Evolutionary conservation across 1,140 invertebrate species (phyloP), one percentile per base, ranked within the genome.

Genomic region (Danaus plexippus): DNA sequence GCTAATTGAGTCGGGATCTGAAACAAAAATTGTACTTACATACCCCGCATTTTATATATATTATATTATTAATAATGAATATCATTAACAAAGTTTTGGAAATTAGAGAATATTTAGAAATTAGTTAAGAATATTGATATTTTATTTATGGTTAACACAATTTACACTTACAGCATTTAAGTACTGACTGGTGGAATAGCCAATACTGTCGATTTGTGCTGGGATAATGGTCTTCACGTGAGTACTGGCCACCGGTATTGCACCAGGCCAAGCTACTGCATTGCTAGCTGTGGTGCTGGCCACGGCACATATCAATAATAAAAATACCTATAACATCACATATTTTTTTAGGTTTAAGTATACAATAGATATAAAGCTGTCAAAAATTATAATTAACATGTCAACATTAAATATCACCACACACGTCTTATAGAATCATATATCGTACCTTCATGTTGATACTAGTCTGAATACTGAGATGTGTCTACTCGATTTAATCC

Each of bases 361-460:
- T 32, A 11, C 1, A 11, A 32, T 51, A 11, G n/a, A 41, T 32
- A 32, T 40, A 32, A 32, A 6, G 22, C 22, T 32, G 22, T 32
- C n/a, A n/a, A n/a, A n/a, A n/a, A n/a, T n/a, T n/a, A n/a, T n/a
- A n/a, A n/a, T n/a, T n/a, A n/a, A n/a, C n/a, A n/a, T n/a, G n/a
- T n/a, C n/a, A n/a, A n/a, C n/a, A 18, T 18, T n/a, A 32, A 59
- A 3, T 44, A 10, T 46, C 15, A 44, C 49, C 45, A 52, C n/a
- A 59, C 13, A 43, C n/a, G 47, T n/a, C 1, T 32, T 32, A 43
- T 52, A 52, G 18, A 12, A 32, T 11, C 42, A 42, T 12, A 11
- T 32, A 51, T 46, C 67, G 71, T 79, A 81, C 80, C 80, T 84
- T 84, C 80, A 84, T 84, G 51, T 69, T 66, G 64, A 66, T 69